Conservation (phyloP, 2,888 invertebrate genomes). For the Diachrysia chrysitis region DNA sequence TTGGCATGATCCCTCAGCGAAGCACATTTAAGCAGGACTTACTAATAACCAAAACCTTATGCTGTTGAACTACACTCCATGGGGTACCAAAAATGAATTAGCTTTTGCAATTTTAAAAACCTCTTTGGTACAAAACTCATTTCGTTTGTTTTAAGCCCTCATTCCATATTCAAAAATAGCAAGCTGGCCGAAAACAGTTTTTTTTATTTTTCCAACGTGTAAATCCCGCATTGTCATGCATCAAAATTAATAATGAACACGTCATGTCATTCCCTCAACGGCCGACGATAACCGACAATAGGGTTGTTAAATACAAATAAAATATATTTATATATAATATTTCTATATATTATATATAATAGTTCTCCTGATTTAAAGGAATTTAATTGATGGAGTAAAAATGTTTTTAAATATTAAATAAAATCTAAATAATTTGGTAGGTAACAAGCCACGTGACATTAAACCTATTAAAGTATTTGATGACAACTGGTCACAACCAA, state of each 20-base stretch:
- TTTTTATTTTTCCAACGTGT: slow-evolving; percentile 17
- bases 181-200: slow-evolving; percentile 16
- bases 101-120: slow-evolving; percentile 33
- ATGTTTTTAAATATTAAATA: too few species aligned
- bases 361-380: too few species aligned
- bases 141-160: slow-evolving; percentile 6
- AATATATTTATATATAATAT: too few species aligned
- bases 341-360: too few species aligned
- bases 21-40: too few species aligned
- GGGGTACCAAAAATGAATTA: slow-evolving; percentile 11
- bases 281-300: slow-evolving; percentile 29
- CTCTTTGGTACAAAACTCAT: slow-evolving; percentile 26
- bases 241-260: slow-evolving; percentile 49
- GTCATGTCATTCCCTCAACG: slow-evolving; percentile 22
- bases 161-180: slow-evolving; percentile 33
- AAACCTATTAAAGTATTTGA: too few species aligned
- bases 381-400: too few species aligned
- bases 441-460: too few species aligned
- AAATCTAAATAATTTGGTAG: too few species aligned
- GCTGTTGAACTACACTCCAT: background rate
- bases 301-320: background rate
- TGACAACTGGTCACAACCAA: too few species aligned
- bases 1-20: too few species aligned
- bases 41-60: background rate
- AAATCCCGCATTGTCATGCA: slow-evolving; percentile 27